phyloP scores from a whole-genome alignment of 2,113 vertebrate species.

The Helogale parvula region DNA sequence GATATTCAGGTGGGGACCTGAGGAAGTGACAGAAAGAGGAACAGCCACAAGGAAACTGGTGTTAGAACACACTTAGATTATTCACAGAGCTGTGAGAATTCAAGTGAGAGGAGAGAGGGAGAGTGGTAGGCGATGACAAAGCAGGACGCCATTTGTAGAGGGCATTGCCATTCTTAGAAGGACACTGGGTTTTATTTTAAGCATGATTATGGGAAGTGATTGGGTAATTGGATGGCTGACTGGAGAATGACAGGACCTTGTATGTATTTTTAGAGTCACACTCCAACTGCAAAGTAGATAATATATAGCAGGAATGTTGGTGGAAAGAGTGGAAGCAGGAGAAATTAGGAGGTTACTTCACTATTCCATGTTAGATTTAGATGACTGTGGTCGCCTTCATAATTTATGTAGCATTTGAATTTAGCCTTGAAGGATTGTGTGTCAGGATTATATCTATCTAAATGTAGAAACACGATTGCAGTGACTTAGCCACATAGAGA shows the following conservation, averaged over 20 bases:
- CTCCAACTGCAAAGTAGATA: not conserved
- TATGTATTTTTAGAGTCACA: not conserved
- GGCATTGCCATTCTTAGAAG: not conserved
- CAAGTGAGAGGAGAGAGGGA: not conserved
- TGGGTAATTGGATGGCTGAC: not conserved
- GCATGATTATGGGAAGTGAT: not conserved
- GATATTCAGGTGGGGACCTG: not conserved
- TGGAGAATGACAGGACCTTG: not conserved
- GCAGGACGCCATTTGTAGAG: not conserved
- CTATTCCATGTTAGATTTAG: not conserved
- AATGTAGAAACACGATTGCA: not conserved
- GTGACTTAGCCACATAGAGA: not conserved
- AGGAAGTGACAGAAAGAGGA: not conserved
- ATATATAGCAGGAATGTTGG: not conserved
- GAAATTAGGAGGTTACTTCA: not conserved
- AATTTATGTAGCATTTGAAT: not conserved
- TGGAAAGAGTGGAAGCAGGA: not conserved
- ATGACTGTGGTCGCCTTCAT: not conserved
- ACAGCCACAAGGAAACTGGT: not conserved
- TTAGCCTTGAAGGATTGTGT: not conserved
- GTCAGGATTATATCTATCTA: not conserved
- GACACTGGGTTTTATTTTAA: not conserved
- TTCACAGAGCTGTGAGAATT: not conserved
- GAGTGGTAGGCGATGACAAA: rapidly evolving
- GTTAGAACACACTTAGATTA: not conserved